Percentiles rank a stretch among this genome's conserved stretches.
Evolutionary conservation across 37 sponge, comb jelly and placozoan genomes (phyloP).

Genomic region (Cliona cf. orientalis): DNA sequence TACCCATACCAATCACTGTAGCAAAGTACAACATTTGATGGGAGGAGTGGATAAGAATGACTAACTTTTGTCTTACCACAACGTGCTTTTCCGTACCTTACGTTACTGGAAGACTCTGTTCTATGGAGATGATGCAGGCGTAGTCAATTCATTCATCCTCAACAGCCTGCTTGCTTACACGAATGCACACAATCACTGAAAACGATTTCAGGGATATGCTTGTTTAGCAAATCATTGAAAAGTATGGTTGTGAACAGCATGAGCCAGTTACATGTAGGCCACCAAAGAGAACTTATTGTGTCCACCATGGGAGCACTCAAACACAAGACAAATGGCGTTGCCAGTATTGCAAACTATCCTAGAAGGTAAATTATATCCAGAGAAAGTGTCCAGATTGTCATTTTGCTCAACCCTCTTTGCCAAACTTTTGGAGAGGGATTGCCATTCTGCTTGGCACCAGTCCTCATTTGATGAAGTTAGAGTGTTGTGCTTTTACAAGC

Average conservation of each 20-base stretch:
- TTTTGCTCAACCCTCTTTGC: background rate
- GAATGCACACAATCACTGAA: background rate
- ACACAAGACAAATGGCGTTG: background rate
- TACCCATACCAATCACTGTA: conserved; percentile 35
- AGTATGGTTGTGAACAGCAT: background rate
- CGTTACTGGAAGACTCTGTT: conserved; percentile 63
- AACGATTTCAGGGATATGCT: conserved; percentile 26
- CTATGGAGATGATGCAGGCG: conserved; percentile 46
- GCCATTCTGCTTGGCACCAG: conserved; percentile 10
- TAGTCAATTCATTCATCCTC: conserved; percentile 39
- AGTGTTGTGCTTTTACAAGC: background rate
- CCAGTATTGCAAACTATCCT: background rate
- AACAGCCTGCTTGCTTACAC: conserved; percentile 1
- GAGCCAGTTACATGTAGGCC: background rate
- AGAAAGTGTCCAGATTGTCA: background rate
- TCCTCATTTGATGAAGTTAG: background rate
- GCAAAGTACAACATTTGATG: conserved; percentile 53
- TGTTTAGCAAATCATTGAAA: conserved; percentile 22
- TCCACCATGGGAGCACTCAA: background rate
- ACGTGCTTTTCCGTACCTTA: conserved; percentile 19
- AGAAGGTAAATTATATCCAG: no score
- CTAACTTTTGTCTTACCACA: conserved; percentile 30
- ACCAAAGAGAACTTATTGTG: background rate
- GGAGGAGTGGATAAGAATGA: conserved; percentile 59
- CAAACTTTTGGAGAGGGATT: conserved; percentile 1